Base-by-base conservation (phyloP, 2,113 vertebrate species). In the Channa argus region DNA sequence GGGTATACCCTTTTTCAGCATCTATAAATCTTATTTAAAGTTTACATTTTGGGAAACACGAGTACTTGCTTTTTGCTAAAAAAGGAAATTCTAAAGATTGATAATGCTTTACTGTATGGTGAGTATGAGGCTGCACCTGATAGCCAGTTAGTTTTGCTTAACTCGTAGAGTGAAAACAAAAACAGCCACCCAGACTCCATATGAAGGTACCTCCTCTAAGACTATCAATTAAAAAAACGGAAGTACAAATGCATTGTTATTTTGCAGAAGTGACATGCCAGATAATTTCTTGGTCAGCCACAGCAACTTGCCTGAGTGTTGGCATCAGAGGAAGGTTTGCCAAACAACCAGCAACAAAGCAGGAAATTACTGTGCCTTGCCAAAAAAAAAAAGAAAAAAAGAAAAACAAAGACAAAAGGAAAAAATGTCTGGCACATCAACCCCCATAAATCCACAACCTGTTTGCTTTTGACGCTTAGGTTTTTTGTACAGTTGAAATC, bases 401-500 rank as follows among this genome's bases (percentile, higher is more conserved):
- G 24, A 24, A 24, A 24, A 24, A 24, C 24, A 24, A 24, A 24
- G 24, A 24, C 24, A 24, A 24, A 24, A 24, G 24, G 24, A 24
- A 24, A 24, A 61, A 63, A 9, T 56, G 12, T 58, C 63, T 8
- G 24, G 5, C 37, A 62, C 5, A 47, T 43, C n/a, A 45, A 34
- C 6, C 24, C 39, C 39, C 4, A 41, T 7, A 41, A 41, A 41
- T 41, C 39, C 39, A 41, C 39, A 41, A 41, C 24, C 24, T 24
- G 39, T 41, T 24, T 24, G 4, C 4, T 41, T 41, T 41, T 41
- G 6, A 59, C 8, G 12, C 11, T 11, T 24, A 24, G 7, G 47
- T 24, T 51, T 41, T 41, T 7, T 45, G 11, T 59, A 63, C 8
- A 64, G 47, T 53, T 78, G 5, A 64, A 50, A 12, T 63, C 49